Evolutionary conservation across 2,888 invertebrate species (phyloP), one percentile per base, ranked within the genome.

Genomic region (Diaprepes abbreviatus): DNA sequence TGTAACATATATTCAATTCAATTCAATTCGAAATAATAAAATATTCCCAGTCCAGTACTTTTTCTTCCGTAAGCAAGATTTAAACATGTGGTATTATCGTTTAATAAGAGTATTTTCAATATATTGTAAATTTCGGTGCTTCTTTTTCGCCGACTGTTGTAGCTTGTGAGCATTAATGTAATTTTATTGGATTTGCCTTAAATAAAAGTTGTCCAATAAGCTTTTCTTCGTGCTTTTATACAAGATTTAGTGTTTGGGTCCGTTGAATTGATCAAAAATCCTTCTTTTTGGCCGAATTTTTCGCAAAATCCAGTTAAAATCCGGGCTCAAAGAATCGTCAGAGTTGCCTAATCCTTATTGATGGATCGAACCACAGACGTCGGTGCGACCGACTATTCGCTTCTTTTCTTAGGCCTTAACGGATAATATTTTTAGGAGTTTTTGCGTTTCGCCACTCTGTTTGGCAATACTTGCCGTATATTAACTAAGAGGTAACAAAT

Each of bases 301-400:
- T 77, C 76, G 76, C 75, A 76, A 79, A 79, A 81, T 81, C 79
- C 79, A 80, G 76, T 80, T 74, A 74, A 79, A 82, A 80, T 81
- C 81, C 80, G 69, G 76, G 75, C 77, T 54, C 79, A 79, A 79
- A 78, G 77, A 76, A 79, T 79, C 79, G 79, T 80, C 81, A 80
- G 79, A 78, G 75, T 76, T 74, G 76, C 71, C 74, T 80, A 79
- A 81, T 80, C 80, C 80, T 77, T 80, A 81, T 82, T 82, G 82
- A 82, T 81, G 79, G 81, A 82, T 82, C 78, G 81, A 77, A 76
- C 76, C 73, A 62, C 62, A 63, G 57, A 62, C 31, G 68, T 63
- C 60, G 36, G 45, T 65, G 57, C 24, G 38, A 68, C 62, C 52
- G 48, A 45, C 60, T 48, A 45, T 19, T 60, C 54, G 28, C 31